Base-by-base conservation (phyloP, 92 coral and sea anemone genomes). In the Zoanthus sociatus region DNA sequence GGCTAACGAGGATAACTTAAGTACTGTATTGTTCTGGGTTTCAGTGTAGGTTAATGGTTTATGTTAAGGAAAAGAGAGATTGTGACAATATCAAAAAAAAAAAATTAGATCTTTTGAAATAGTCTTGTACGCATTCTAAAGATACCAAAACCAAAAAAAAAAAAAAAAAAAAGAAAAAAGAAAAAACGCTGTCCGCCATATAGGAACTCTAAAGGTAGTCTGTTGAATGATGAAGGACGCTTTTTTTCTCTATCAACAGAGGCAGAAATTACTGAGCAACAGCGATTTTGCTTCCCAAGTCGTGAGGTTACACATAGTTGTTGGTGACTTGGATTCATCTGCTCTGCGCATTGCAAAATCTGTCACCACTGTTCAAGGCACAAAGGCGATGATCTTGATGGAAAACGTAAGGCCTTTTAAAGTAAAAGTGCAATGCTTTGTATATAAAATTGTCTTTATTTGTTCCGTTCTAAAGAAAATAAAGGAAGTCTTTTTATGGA, bases 351-450 rank as follows among this genome's bases (percentile, higher is more conserved):
- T 78, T 46, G 69, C 32, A 71, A 89, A 86, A 85, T 33, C 21
- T 42, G 88, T 94, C 17, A 88, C 96, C 31, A 94, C 98, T 6
- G 88, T 94, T 18, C 95, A 96, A 76, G 98, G 98, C 46, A 63
- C 91, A 16, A 67, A 87, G 84, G 98, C 95, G 17, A 54, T 66
- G 37, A 83, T 93, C 72, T 88, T 91, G 14, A 78, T 70, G 30
- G 71, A 92, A 58, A 91, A 90, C 82, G 97, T 94, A 79, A 72
- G 70, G 33, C 20, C 18, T 1, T 20, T 20, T 8, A 3, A n/a
- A 75, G 14, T 48, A 18, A 3, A 51, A 18, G 12, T 33, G 6
- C 12, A 13, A 7, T 18, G 20, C 6, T 7, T 21, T 7, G 13
- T 9, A 6, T 3, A 5, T 17, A 30, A 3, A 18, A 67, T n/a